phyloP scores from a whole-genome alignment of 2,113 vertebrate genomes.

The Amphiprion ocellaris region DNA sequence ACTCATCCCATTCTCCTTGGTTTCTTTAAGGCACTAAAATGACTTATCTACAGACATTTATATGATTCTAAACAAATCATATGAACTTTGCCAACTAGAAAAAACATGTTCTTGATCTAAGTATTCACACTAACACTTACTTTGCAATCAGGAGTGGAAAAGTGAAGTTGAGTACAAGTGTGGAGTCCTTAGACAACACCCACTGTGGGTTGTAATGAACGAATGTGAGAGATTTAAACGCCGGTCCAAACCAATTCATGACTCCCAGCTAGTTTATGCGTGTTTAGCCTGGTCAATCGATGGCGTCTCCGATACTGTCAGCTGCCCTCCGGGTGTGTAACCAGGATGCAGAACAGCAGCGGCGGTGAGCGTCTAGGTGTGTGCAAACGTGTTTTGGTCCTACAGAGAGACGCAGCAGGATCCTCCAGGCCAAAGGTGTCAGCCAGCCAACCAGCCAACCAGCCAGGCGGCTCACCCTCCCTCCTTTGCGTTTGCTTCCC shows the following conservation, averaged over 20 bases:
- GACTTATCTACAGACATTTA: no score
- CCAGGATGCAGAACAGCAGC: slow-evolving; percentile 23
- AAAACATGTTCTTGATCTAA: background rate
- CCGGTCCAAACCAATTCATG: slow-evolving; percentile 32
- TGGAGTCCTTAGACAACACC: background rate
- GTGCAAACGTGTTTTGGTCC: slow-evolving; percentile 43
- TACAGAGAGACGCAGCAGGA: slow-evolving; percentile 66
- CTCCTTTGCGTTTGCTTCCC: background rate
- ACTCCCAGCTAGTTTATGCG: slow-evolving; percentile 54
- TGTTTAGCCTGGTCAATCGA: slow-evolving; percentile 62
- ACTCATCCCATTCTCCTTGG: no score
- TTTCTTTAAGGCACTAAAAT: no score
- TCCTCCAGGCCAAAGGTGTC: slow-evolving; percentile 67
- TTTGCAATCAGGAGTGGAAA: slow-evolving; percentile 3
- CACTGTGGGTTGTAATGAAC: slow-evolving; percentile 20
- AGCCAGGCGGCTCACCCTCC: slow-evolving; percentile 40
- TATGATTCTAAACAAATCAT: background rate
- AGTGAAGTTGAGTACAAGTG: slow-evolving; percentile 24
- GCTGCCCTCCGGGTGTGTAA: slow-evolving; percentile 55
- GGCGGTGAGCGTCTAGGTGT: slow-evolving; percentile 21
- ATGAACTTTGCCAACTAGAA: background rate
- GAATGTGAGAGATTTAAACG: slow-evolving; percentile 41
- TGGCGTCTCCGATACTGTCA: slow-evolving; percentile 46
- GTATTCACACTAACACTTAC: background rate
- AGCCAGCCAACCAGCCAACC: slow-evolving; percentile 51